These are phyloP conservation scores for Geopemphigus sp. DNA, from an alignment of 1,140 invertebrate species.

Conservation along the genomic window DNA sequence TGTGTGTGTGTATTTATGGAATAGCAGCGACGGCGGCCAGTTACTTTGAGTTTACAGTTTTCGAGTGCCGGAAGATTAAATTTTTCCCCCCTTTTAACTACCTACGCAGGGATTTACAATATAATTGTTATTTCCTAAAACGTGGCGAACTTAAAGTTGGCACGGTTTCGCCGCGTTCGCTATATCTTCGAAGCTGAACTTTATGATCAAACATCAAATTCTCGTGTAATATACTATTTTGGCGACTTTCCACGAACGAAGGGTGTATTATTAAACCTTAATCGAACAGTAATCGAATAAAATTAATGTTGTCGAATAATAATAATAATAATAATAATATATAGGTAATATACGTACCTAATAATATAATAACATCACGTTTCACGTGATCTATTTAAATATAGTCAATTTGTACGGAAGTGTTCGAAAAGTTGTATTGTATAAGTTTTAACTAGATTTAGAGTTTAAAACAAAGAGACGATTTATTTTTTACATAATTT, in stretches of 20 bases:
- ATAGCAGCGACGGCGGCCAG: too few relatives aligned
- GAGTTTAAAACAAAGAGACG: too few relatives aligned
- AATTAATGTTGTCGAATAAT: neutral
- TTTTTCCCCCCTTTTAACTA: neutral
- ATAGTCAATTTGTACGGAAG: too few relatives aligned
- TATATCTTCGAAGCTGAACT: neutral
- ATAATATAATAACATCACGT: too few relatives aligned
- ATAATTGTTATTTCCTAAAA: neutral
- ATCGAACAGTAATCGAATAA: neutral
- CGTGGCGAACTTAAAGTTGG: neutral
- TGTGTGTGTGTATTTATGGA: too few relatives aligned
- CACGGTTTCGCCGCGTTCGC: neutral
- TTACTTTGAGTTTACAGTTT: neutral
- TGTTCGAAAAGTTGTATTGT: too few relatives aligned
- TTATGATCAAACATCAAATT: conserved; percentile 33
- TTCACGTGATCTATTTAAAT: too few relatives aligned
- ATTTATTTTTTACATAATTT: too few relatives aligned
- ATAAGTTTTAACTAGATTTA: too few relatives aligned
- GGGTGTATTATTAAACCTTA: conserved; percentile 11
- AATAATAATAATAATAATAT: neutral
- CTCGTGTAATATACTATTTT: conserved; percentile 21
- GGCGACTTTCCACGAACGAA: neutral
- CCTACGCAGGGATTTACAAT: neutral
- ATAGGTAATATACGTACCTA: too few relatives aligned
- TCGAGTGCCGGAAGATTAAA: neutral